A percentile compares a stretch with the other conserved stretches of the same genome.
These are phyloP conservation scores for Catagonus wagneri DNA, from an alignment of 2,113 vertebrate genomes.

Conservation along the genomic window DNA sequence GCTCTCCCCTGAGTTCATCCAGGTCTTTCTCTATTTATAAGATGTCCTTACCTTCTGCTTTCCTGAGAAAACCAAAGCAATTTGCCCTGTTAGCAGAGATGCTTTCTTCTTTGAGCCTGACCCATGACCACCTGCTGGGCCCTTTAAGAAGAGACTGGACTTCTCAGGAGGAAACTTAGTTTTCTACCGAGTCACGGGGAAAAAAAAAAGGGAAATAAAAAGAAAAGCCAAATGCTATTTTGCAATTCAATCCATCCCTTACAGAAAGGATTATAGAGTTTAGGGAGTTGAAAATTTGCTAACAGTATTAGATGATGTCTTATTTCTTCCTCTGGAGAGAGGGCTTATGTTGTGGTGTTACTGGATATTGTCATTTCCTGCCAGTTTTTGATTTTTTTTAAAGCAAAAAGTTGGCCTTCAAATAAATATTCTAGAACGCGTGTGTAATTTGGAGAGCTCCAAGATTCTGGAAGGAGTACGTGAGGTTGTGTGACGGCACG, in stretches of 20 bases:
- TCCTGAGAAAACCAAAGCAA: conserved; percentile 33
- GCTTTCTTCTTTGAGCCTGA: neutral
- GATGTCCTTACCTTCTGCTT: neutral
- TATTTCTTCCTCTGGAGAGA: neutral
- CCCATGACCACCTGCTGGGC: neutral
- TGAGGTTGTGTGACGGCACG: neutral
- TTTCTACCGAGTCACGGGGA: neutral
- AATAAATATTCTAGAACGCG: conserved; percentile 1
- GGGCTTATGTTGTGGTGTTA: conserved; percentile 28
- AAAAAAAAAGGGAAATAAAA: too few relatives aligned
- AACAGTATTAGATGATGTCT: neutral
- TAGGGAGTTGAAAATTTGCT: conserved; percentile 6
- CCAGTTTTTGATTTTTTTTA: conserved; percentile 8
- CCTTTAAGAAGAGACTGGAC: neutral
- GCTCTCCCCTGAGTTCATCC: neutral
- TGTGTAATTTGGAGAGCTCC: neutral
- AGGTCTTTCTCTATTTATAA: neutral
- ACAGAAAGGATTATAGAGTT: neutral
- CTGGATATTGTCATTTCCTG: neutral
- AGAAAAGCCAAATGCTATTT: neutral
- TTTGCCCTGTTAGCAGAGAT: neutral
- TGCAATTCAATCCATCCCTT: neutral
- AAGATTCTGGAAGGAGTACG: neutral
- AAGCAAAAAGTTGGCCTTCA: neutral
- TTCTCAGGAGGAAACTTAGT: neutral